phyloP scores from a whole-genome alignment of 2,113 vertebrate species.

The Pangasianodon gigas region DNA sequence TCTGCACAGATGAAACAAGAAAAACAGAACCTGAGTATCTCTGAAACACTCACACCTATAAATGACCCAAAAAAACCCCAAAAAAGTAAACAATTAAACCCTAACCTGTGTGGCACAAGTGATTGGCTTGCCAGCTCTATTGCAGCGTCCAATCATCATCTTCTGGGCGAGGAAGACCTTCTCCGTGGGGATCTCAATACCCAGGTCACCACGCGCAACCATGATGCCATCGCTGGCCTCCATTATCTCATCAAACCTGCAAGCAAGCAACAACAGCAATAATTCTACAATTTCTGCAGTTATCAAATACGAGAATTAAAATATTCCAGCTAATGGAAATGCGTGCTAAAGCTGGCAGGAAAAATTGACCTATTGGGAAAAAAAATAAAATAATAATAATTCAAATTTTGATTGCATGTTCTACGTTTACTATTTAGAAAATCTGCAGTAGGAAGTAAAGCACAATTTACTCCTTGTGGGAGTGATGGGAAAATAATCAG shows the following conservation, averaged over 20 bases:
- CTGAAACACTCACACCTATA: not conserved
- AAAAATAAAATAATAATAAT: no score
- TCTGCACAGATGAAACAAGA: not conserved
- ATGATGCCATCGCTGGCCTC: constrained; percentile 98
- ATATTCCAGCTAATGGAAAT: no score
- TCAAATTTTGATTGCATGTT: no score
- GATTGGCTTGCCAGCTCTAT: constrained; percentile 93
- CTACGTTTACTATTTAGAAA: no score
- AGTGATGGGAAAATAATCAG: no score
- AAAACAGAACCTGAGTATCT: not conserved
- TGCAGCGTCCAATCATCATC: constrained; percentile 99
- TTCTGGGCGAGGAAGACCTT: constrained; percentile 98
- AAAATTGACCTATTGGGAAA: no score
- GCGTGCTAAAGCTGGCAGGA: no score
- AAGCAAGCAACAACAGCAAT: not conserved
- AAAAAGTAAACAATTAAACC: not conserved
- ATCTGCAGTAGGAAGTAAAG: no score
- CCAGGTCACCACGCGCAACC: constrained; percentile 96
- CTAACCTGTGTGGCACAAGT: constrained; percentile 96
- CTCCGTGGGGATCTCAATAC: constrained; percentile 96
- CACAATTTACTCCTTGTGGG: no score
- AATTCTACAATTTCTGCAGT: not conserved
- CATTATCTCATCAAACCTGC: constrained; percentile 97
- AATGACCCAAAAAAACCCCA: no score
- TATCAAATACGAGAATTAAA: no score